Evolutionary conservation across 2,797 vertebrate species (phyloP).

Genomic region (Myripristis murdjan): DNA sequence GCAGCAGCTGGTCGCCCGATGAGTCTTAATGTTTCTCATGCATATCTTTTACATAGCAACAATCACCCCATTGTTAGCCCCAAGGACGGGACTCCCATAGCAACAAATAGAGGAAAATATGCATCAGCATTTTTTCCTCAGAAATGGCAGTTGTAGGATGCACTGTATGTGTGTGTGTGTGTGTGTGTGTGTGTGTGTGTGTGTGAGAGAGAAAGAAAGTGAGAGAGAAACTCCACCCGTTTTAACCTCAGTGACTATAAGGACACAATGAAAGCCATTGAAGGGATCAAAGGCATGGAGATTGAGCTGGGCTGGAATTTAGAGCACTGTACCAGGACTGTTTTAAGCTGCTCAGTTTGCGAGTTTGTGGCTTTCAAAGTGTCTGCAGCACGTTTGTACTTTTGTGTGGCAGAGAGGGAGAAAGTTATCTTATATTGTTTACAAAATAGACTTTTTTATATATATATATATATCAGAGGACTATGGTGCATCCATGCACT

Average conservation of each 20-base stretch:
- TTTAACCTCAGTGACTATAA: conserved; percentile 59
- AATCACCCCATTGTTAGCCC: conserved; percentile 69
- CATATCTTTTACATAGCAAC: conserved; percentile 79
- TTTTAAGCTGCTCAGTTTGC: conserved; percentile 57
- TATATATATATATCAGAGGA: too few species aligned
- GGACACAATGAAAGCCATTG: conserved; percentile 80
- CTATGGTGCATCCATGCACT: too few species aligned
- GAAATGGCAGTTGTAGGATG: conserved; percentile 33
- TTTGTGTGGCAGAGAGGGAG: not conserved
- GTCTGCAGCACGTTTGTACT: conserved; percentile 27
- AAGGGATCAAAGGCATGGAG: conserved; percentile 68
- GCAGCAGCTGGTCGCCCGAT: conserved; percentile 61
- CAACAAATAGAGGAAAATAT: conserved; percentile 69
- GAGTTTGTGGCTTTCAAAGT: conserved; percentile 33
- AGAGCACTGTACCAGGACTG: conserved; percentile 63
- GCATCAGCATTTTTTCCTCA: conserved; percentile 58
- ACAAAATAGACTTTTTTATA: too few species aligned
- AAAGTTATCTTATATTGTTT: conserved; percentile 8
- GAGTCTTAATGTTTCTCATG: conserved; percentile 66
- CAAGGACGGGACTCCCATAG: conserved; percentile 49
- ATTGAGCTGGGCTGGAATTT: conserved; percentile 73
- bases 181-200: conserved; percentile 21
- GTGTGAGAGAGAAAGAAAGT: conserved; percentile 5
- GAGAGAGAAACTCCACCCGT: conserved; percentile 32
- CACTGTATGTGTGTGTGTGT: conserved; percentile 21